phyloP scores from a whole-genome alignment of 2,888 invertebrate genomes.

The Lobophora halterata region DNA sequence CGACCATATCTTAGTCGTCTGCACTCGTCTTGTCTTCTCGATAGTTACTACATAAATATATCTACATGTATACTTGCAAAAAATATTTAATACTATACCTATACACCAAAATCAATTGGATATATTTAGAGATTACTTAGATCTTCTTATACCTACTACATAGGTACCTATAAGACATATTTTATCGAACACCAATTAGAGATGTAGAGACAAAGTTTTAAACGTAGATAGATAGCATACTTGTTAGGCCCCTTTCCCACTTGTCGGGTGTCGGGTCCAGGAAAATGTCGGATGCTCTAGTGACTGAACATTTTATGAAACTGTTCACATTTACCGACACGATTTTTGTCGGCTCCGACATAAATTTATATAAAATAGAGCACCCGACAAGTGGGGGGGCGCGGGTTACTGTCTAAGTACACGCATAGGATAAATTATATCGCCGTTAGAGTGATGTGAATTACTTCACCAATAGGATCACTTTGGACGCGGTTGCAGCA shows the following conservation, averaged over 20 bases:
- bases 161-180: constrained; percentile 59
- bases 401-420: too few relatives aligned
- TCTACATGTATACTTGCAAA: constrained; percentile 11
- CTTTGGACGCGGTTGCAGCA: constrained; percentile 1
- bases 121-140: constrained; percentile 29
- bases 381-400: too few relatives aligned
- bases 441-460: constrained; percentile 22
- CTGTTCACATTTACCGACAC: too few relatives aligned
- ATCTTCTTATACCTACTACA: constrained; percentile 37
- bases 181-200: constrained; percentile 73
- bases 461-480: constrained; percentile 13
- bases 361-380: too few relatives aligned
- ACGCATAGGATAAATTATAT: constrained; percentile 29
- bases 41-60: constrained; percentile 18
- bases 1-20: constrained; percentile 12
- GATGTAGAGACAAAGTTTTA: constrained; percentile 60
- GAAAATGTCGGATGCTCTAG: too few relatives aligned
- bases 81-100: constrained; percentile 30
- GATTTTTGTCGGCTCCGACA: too few relatives aligned
- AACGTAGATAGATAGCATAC: constrained; percentile 36
- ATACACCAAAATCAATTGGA: constrained; percentile 22
- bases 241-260: too few relatives aligned
- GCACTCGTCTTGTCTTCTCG: constrained; percentile 21
- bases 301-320: too few relatives aligned
- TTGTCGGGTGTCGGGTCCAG: too few relatives aligned